A percentile compares a stretch with the other conserved stretches of the same genome.
Evolutionary conservation across 2,113 vertebrate species (phyloP).

Genomic region (Muntiacus reevesi): DNA sequence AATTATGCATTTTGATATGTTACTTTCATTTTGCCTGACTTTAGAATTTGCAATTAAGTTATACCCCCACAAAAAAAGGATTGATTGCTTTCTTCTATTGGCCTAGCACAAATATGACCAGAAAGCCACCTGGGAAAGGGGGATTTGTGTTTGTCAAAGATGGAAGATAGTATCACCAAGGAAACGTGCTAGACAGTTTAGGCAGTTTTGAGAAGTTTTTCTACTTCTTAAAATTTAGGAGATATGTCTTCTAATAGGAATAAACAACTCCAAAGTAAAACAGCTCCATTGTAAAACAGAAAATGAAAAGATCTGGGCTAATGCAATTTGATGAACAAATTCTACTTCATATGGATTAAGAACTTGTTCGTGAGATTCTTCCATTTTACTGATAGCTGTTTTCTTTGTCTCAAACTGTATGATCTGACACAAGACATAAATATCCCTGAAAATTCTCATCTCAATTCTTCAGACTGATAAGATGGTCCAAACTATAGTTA

Average conservation of each 20-base stretch:
- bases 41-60: background rate
- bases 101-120: background rate
- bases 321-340: background rate
- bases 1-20: background rate
- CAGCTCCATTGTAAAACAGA: background rate
- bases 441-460: background rate
- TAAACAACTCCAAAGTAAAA: background rate
- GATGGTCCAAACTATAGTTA: background rate
- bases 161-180: background rate
- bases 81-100: background rate
- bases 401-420: background rate
- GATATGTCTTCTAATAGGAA: background rate
- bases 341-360: background rate
- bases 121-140: background rate
- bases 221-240: background rate
- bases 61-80: background rate
- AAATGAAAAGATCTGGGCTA: background rate
- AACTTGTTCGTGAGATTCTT: background rate
- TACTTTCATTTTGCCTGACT: background rate
- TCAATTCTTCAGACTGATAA: background rate
- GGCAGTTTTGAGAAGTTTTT: background rate
- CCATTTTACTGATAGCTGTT: background rate
- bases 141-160: background rate
- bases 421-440: background rate
- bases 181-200: background rate